Evolutionary conservation across 2,888 invertebrate genomes (phyloP).

Genomic region (Chymomyza amoena): DNA sequence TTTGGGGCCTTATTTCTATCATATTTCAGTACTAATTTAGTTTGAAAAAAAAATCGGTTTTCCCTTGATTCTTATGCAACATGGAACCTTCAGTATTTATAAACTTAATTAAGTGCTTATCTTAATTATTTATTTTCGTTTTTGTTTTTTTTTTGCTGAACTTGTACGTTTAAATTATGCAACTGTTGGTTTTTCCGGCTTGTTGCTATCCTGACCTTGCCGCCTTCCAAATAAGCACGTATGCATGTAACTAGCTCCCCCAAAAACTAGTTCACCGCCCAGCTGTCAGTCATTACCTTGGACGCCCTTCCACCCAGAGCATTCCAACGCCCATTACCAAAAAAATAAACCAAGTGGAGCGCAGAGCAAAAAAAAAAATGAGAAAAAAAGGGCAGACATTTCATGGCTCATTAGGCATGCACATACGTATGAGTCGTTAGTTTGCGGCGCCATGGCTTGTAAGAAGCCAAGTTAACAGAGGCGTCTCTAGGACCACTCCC

Average conservation of each 20-base stretch:
- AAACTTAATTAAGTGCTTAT: constrained; percentile 61
- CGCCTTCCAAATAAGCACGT: neutral
- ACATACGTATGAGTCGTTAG: constrained; percentile 50
- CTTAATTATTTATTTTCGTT: constrained; percentile 49
- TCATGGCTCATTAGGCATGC: constrained; percentile 70
- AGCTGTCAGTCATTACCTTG: constrained; percentile 65
- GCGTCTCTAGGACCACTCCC: neutral
- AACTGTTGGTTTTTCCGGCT: constrained; percentile 5
- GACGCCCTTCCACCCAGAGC: neutral
- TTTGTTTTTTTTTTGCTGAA: constrained; percentile 53
- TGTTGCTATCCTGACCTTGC: neutral
- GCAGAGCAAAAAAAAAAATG: neutral
- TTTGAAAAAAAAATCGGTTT: too few relatives aligned
- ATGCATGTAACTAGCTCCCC: neutral
- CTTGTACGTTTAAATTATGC: constrained; percentile 52
- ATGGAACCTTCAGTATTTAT: constrained; percentile 18
- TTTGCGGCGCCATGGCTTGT: neutral
- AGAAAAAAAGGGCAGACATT: constrained; percentile 40
- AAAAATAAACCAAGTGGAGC: constrained; percentile 16
- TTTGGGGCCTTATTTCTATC: too few relatives aligned
- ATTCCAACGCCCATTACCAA: neutral
- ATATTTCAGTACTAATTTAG: too few relatives aligned
- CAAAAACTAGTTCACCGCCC: constrained; percentile 25
- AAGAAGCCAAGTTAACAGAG: neutral
- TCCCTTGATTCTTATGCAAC: neutral